Evolutionary conservation across 1,140 invertebrate genomes (phyloP).

Genomic region (Capitella teleta): DNA sequence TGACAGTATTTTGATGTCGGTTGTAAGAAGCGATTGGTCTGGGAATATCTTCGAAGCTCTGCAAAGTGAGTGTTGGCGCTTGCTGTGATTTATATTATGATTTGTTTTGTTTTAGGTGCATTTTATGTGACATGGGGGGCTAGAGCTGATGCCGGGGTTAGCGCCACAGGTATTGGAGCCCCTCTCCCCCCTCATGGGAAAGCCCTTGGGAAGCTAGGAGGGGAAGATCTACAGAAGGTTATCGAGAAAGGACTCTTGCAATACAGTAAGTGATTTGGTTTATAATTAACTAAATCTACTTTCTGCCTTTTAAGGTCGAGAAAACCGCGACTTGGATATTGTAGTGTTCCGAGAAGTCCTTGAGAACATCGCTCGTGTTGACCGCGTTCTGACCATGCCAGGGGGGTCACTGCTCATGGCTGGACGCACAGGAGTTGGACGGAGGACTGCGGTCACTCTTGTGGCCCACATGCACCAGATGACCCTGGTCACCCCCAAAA

Average conservation of each 20-base stretch:
- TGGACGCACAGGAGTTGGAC: conserved; percentile 64
- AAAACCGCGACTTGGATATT: conserved; percentile 49
- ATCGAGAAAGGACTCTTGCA: conserved; percentile 57
- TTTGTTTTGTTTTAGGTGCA: conserved; percentile 18
- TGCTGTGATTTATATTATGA: background rate
- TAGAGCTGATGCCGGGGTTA: conserved; percentile 20
- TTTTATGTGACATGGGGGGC: conserved; percentile 45
- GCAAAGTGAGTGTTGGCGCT: conserved; percentile 21
- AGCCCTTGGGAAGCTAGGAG: conserved; percentile 46
- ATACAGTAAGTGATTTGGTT: conserved; percentile 53
- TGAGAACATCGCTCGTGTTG: conserved; percentile 51
- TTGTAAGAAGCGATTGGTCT: conserved; percentile 46
- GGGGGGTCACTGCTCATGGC: conserved; percentile 60
- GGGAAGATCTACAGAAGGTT: conserved; percentile 49
- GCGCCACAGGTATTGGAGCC: conserved; percentile 28
- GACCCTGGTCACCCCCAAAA: conserved; percentile 52
- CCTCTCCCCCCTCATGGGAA: conserved; percentile 45
- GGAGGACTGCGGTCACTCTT: conserved; percentile 61
- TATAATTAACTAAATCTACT: too few species aligned
- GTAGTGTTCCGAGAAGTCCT: conserved; percentile 57
- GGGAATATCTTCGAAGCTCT: conserved; percentile 39
- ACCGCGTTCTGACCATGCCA: conserved; percentile 50
- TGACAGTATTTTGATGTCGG: conserved; percentile 51
- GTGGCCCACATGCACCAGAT: conserved; percentile 60
- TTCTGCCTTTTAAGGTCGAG: conserved; percentile 41